Conservation (phyloP, 2,797 vertebrate species). For the Dermochelys coriacea region DNA sequence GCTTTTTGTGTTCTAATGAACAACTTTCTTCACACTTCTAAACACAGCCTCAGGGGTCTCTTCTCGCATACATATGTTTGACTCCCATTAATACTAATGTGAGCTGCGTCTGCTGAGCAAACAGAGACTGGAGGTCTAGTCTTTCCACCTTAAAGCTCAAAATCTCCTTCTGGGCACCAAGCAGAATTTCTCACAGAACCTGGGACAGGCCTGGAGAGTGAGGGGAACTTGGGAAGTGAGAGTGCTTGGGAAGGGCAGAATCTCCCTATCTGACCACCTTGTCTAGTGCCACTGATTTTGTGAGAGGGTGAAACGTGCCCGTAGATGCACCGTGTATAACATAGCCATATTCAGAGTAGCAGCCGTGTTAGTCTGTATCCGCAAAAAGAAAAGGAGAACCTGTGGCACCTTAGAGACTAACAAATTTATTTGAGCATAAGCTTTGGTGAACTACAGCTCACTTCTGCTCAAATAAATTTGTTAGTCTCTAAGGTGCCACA, state of each 20-base stretch:
- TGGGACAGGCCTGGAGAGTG: fast-evolving
- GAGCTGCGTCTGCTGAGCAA: fast-evolving
- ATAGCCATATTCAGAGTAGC: background rate
- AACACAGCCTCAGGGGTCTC: fast-evolving
- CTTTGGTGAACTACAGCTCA: too few species aligned
- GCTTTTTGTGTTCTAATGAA: background rate
- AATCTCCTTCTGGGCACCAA: background rate
- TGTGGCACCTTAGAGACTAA: too few species aligned
- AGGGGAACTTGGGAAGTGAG: background rate
- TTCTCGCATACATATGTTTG: fast-evolving
- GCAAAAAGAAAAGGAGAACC: too few species aligned
- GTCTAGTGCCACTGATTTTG: fast-evolving
- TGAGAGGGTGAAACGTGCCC: fast-evolving
- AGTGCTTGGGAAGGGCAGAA: background rate
- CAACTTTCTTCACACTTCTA: background rate
- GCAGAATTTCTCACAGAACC: background rate
- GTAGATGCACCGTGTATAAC: fast-evolving
- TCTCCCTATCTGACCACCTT: fast-evolving
- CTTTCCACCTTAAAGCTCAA: background rate
- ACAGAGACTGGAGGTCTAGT: fast-evolving
- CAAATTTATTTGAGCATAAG: too few species aligned
- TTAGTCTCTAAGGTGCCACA: too few species aligned
- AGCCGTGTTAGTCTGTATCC: too few species aligned
- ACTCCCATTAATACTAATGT: background rate
- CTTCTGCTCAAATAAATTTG: too few species aligned